phyloP scores from a whole-genome alignment of 30 jellyfish, hydroid and myxozoan species.

The Turritopsis dohrnii region DNA sequence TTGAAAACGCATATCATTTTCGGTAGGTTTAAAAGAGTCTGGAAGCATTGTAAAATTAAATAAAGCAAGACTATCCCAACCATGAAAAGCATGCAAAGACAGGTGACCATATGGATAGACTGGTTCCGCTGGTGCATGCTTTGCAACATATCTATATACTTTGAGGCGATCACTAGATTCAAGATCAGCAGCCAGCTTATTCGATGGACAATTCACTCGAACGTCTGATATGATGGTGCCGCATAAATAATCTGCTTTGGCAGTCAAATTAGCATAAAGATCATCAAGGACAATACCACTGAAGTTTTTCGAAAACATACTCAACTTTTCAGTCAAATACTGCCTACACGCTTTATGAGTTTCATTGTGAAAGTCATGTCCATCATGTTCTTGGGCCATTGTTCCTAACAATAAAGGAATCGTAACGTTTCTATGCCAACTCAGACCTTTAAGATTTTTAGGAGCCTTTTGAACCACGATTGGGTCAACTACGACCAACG shows the following conservation, averaged over 20 bases:
- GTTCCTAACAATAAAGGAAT: conserved; percentile 33
- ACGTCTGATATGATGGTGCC: conserved; percentile 47
- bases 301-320: not conserved
- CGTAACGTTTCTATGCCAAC: not conserved
- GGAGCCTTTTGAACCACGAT: conserved; percentile 26
- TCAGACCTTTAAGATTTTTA: not conserved
- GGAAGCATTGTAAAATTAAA: not conserved
- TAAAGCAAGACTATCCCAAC: conserved; percentile 30
- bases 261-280: conserved; percentile 6
- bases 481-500: conserved; percentile 32
- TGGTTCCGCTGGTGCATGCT: conserved; percentile 28
- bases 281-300: not conserved
- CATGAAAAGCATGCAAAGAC: conserved; percentile 20
- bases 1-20: conserved; percentile 9
- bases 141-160: conserved; percentile 46
- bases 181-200: conserved; percentile 29
- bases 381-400: conserved; percentile 37
- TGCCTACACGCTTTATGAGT: not conserved
- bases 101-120: not conserved
- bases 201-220: conserved; percentile 42
- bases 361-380: not conserved
- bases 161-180: not conserved
- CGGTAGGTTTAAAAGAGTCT: not conserved
- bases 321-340: conserved; percentile 1
- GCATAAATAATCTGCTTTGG: not conserved